Percentiles rank a stretch among this genome's conserved stretches.
phyloP scores from a whole-genome alignment of 35 echinoderm and acorn worm species.

The Ophioderma brevispina region DNA sequence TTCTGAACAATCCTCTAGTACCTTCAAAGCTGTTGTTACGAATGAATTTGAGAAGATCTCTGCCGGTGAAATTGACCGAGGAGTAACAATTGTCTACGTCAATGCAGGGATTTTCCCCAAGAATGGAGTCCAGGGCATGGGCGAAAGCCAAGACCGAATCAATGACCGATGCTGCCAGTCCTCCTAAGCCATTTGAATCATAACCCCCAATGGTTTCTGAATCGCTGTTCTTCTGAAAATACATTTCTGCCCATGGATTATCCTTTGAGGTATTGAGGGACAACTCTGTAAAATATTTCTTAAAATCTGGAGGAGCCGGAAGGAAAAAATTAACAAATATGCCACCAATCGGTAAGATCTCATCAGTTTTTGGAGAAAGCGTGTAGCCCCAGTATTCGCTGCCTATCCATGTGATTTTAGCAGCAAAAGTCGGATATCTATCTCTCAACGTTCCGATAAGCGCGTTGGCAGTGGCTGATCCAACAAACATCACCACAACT shows the following conservation, averaged over 20 bases:
- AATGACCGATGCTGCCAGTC: constrained; percentile 18
- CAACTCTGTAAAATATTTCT: constrained; percentile 28
- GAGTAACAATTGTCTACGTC: not conserved
- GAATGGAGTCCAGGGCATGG: constrained; percentile 28
- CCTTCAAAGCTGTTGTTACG: constrained; percentile 3
- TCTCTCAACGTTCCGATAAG: not conserved
- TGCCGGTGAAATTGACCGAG: not conserved
- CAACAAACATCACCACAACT: constrained; percentile 35
- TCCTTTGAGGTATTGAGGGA: not conserved
- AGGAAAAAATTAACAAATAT: constrained; percentile 23
- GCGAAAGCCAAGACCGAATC: constrained; percentile 43
- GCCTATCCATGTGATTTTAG: constrained; percentile 36
- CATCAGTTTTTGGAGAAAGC: not conserved
- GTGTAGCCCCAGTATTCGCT: constrained; percentile 49
- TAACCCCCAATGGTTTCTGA: not conserved
- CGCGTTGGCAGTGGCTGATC: constrained; percentile 7
- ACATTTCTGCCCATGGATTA: constrained; percentile 34
- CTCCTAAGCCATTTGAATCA: not conserved
- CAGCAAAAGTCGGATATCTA: not conserved
- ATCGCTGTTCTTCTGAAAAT: not conserved
- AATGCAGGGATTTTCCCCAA: not conserved
- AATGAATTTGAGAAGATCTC: not conserved
- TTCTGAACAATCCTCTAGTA: not conserved
- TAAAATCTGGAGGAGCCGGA: constrained; percentile 6
- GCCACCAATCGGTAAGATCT: not conserved